Evolutionary conservation across 2,113 vertebrate species (phyloP).

Genomic region (Phyllopteryx taeniolatus): DNA sequence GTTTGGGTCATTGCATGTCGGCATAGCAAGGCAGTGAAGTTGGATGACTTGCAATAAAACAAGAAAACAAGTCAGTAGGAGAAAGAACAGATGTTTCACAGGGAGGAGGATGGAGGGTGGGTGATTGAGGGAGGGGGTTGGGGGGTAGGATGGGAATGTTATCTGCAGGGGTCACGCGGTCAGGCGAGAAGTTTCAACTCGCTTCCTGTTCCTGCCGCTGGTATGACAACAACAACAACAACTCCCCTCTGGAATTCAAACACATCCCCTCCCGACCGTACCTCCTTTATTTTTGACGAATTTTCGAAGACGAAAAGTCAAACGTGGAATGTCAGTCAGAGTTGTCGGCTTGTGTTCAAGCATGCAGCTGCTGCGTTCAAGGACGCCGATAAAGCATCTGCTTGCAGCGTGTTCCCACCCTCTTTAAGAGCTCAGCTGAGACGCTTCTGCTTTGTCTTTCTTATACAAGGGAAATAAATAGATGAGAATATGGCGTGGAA

Average conservation of each 20-base stretch:
- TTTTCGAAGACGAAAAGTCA: background rate
- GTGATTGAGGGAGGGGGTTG: constrained; percentile 41
- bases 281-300: constrained; percentile 5
- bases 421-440: constrained; percentile 15
- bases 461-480: constrained; percentile 9
- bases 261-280: constrained; percentile 32
- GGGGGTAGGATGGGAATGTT: constrained; percentile 70
- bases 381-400: constrained; percentile 23
- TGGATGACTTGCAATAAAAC: background rate
- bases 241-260: constrained; percentile 61
- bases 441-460: constrained; percentile 12
- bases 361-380: constrained; percentile 38
- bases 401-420: constrained; percentile 25
- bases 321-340: background rate
- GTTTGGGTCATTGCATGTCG: too few species aligned
- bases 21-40: background rate
- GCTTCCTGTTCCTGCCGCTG: constrained; percentile 72
- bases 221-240: constrained; percentile 60
- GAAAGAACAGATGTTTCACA: background rate
- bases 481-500: constrained; percentile 8
- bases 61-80: background rate
- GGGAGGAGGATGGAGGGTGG: constrained; percentile 33
- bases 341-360: constrained; percentile 12
- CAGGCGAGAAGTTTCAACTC: constrained; percentile 69
- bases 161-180: constrained; percentile 64